Conservation (phyloP, 2,888 invertebrate genomes). For the Bibio marci region DNA sequence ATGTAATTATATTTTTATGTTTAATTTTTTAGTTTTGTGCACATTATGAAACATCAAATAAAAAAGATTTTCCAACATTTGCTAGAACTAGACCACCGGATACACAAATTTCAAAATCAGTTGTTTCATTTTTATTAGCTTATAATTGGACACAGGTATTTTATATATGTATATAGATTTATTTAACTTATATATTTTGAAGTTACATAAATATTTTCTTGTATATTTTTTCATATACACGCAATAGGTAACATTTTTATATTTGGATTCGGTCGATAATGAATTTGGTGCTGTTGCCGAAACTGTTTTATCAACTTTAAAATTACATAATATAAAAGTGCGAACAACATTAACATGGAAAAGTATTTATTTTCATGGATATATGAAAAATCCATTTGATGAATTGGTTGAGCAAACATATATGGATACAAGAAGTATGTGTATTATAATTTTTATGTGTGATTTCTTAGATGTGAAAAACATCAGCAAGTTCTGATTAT, state of each 20-base stretch:
- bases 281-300: constrained; percentile 61
- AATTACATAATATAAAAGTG: constrained; percentile 51
- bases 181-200: too few relatives aligned
- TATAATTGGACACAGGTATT: constrained; percentile 83
- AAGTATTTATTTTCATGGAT: constrained; percentile 64
- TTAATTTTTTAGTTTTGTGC: constrained; percentile 60
- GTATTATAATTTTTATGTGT: constrained; percentile 11
- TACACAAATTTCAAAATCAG: constrained; percentile 84
- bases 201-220: neutral
- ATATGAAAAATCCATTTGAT: constrained; percentile 71
- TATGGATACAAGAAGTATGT: constrained; percentile 74
- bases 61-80: constrained; percentile 75
- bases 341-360: constrained; percentile 45
- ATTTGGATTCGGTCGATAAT: constrained; percentile 59
- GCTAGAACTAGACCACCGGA: constrained; percentile 83
- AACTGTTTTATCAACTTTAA: constrained; percentile 57
- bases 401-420: constrained; percentile 67
- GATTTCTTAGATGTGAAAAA: too few relatives aligned
- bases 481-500: too few relatives aligned
- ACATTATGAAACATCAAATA: constrained; percentile 76
- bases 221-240: constrained; percentile 2
- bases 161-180: constrained; percentile 6
- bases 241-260: constrained; percentile 69
- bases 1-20: too few relatives aligned
- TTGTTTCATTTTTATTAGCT: constrained; percentile 64